Evolutionary conservation across 2,888 invertebrate species (phyloP), one percentile per base, ranked within the genome.

Genomic region (Helleia helle): DNA sequence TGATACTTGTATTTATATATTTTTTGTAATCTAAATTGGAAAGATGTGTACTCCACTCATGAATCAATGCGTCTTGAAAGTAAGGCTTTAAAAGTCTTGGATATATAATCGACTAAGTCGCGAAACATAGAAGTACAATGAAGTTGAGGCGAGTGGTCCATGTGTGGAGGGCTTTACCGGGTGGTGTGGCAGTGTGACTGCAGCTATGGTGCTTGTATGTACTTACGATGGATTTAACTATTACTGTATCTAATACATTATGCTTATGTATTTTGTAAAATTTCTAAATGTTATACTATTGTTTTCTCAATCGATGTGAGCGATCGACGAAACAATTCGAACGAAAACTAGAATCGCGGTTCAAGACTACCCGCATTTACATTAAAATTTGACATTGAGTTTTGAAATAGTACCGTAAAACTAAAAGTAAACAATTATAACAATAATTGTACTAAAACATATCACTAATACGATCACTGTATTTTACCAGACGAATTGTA

Each of bases 201-300:
- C 77, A 50, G 59, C 58, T 61, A 31, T 74, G 81, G 81, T 83
- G 81, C 80, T 81, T 70, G 75, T 62, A 63, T 71, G 80, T 83
- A 81, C 81, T 83, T 83, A 83, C 75, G 73, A 72, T 60, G 76
- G 77, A 74, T 74, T 71, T 64, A 65, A 58, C 59, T 54, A 50
- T 71, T 61, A 58, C 48, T 57, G 49, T 70, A 62, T 67, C 67
- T 71, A 59, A 61, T 55, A 40, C 55, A 54, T 57, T 61, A 64
- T 62, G 66, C 65, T 65, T 77, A 71, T 74, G 69, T 74, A 75
- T 22, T 73, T 71, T 62, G 48, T 51, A 64, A 56, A 45, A 43
- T 42, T 42, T 34, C 34, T 12, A 34, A 12, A 34, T 18, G 9
- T 12, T 12, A 34, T 58, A 44, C 44, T 54, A 52, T 58, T 49